A percentile compares a stretch with the other conserved stretches of the same genome.
Evolutionary conservation across 2,113 vertebrate genomes (phyloP).

Genomic region (Lichenostomus cassidix): DNA sequence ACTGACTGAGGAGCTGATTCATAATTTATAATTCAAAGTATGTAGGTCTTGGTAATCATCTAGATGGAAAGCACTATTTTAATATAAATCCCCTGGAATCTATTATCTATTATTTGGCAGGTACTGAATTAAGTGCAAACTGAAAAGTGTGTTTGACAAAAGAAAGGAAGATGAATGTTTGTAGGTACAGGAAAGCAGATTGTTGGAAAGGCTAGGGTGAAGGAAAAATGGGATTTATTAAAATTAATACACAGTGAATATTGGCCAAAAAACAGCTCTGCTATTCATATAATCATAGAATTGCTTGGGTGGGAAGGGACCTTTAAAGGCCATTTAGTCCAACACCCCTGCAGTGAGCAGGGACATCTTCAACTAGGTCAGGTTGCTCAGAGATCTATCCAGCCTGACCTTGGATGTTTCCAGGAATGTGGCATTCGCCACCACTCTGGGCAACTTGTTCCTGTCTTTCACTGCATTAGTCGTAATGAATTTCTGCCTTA

Average conservation of each 20-base stretch:
- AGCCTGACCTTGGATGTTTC: not conserved
- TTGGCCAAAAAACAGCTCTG: not conserved
- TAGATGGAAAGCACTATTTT: not conserved
- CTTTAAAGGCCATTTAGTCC: not conserved
- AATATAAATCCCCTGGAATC: conserved; percentile 7
- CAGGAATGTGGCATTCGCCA: not conserved
- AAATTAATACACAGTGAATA: not conserved
- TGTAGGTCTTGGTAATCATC: not conserved
- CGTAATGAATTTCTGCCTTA: not conserved
- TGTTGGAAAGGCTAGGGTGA: not conserved
- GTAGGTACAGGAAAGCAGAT: not conserved
- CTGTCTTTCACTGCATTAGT: not conserved
- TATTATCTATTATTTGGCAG: conserved; percentile 24
- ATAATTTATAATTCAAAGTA: conserved; percentile 13
- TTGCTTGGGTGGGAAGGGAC: not conserved
- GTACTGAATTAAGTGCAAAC: not conserved
- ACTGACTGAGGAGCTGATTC: not conserved
- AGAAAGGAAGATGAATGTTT: conserved; percentile 1
- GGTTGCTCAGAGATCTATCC: not conserved
- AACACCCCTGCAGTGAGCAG: not conserved
- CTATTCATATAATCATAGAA: not conserved
- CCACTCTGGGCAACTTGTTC: not conserved
- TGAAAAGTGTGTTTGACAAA: not conserved
- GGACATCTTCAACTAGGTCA: not conserved
- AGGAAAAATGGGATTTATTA: not conserved